Evolutionary conservation across 2,113 vertebrate genomes (phyloP), one percentile per base, ranked within the genome.

Genomic region (Blennius ocellaris): DNA sequence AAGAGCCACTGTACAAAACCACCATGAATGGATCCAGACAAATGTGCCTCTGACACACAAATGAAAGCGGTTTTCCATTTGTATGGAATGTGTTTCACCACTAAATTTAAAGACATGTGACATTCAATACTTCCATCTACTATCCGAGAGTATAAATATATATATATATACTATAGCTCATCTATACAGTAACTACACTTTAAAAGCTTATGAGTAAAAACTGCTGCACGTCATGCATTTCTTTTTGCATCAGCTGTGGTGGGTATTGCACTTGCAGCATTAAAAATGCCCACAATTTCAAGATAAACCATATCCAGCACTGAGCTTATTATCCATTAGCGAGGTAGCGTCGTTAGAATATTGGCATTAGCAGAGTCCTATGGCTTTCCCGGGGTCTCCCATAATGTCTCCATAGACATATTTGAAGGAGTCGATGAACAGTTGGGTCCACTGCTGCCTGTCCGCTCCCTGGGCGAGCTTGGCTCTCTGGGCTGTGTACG

Each of bases 341-440:
- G 83, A 88, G 88, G 84, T 91, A 84, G 87, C 91, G 44, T 49
- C 47, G 51, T 79, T 80, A 87, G 85, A 62, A 75, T 80, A 45
- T 78, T 67, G 78, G 84, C 80, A 69, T 87, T 93, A 97, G 93
- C 97, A 99, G 74, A 99, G 93, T 43, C 93, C 93, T 80, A 96
- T 48, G 8, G 92, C 93, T 0, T 94, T 94, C 50, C 95, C 94
- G 3, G 96, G 94, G 92, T 98, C 96, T 44, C 96, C 98, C 90
- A 95, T 93, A 82, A 99, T 96, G 89, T 98, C 95, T 7, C 92
- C 95, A 91, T 98, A 97, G 93, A 99, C 95, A 91, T 95, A 92
- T 94, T 95, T 97, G 94, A 99, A 99, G 67, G 96, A 96, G 82
- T 99, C 92, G 95, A 98, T 96, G 95, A 99, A 99, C 84, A 97